phyloP scores from a whole-genome alignment of 2,113 vertebrate species.

The Chauna torquata region DNA sequence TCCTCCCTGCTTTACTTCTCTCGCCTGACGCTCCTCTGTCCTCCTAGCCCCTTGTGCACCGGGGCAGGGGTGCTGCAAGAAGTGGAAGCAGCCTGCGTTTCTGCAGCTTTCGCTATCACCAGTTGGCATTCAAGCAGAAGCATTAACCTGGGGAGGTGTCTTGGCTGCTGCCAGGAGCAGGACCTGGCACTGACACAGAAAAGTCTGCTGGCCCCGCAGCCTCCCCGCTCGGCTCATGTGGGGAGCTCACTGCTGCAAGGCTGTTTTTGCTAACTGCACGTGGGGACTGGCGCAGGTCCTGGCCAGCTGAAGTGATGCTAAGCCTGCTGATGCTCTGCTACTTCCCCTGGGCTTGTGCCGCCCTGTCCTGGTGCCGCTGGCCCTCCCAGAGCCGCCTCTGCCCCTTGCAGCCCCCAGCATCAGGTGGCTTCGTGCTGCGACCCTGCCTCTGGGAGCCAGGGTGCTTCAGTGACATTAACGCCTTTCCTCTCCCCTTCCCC shows the following conservation, averaged over 20 bases:
- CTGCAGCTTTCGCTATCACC: rapidly evolving
- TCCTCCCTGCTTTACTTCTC: neutral
- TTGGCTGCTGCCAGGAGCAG: neutral
- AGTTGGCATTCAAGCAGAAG: rapidly evolving
- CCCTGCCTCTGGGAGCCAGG: rapidly evolving
- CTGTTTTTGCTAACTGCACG: neutral
- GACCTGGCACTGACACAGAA: rapidly evolving
- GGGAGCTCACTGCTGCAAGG: neutral
- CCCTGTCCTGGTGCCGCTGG: rapidly evolving
- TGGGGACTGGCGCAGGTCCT: neutral
- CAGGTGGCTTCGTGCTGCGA: neutral
- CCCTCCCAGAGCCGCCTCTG: neutral
- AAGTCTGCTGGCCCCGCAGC: neutral
- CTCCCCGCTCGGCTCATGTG: neutral
- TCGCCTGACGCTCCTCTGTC: rapidly evolving
- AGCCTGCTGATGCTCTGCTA: neutral
- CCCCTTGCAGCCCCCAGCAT: neutral
- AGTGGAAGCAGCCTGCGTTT: neutral
- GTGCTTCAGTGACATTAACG: constrained; percentile 23
- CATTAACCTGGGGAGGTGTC: neutral
- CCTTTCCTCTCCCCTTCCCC: constrained; percentile 60
- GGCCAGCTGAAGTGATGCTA: neutral
- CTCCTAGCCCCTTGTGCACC: neutral
- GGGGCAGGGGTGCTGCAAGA: neutral
- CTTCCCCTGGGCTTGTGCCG: neutral